Evolutionary conservation across 2,113 vertebrate species (phyloP), one percentile per base, ranked within the genome.

Genomic region (Eptesicus fuscus): DNA sequence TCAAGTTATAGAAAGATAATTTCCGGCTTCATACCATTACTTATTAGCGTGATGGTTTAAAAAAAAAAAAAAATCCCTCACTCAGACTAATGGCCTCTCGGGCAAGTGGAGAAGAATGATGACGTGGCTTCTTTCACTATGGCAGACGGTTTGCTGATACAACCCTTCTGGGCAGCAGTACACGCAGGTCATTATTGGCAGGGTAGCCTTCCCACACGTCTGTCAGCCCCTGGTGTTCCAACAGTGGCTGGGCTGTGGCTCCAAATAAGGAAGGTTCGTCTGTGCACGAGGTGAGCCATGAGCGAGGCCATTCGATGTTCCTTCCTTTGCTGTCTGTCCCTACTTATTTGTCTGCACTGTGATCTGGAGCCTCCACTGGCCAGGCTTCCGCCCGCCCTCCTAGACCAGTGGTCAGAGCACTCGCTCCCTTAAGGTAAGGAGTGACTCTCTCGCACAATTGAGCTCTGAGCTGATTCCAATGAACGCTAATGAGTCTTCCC

Each of bases 171-270:
- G 71, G 40, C 2, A 47, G 71, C 59, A 40, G 67, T 90, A 56
- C n/a, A 88, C 9, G 84, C 30, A 86, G 78, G 82, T 84, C 65
- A 90, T 92, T 65, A 71, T 17, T 76, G 90, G 61, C 88, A 35
- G 0, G 30, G 30, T 7, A 23, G 53, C 25, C 59, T 8, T 40
- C 53, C 30, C n/a, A 4, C 13, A 44, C 4, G 61, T 42, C 44
- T 65, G 40, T 23, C 32, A 71, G 73, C 63, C 49, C 44, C n/a
- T 37, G 47, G 74, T 22, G 83, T 88, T 82, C 51, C 77, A 88
- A 53, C 56, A 25, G 0, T 22, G 47, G 37, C 67, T 74, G 14
- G 49, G 35, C 5, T 2, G 51, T 42, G 65, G 77, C 59, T 83
- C 51, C 42, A 80, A 71, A 83, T 10, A 53, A 47, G 77, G 71